Base-by-base conservation (phyloP, 1,140 invertebrate species). In the Megalonaias nervosa region DNA sequence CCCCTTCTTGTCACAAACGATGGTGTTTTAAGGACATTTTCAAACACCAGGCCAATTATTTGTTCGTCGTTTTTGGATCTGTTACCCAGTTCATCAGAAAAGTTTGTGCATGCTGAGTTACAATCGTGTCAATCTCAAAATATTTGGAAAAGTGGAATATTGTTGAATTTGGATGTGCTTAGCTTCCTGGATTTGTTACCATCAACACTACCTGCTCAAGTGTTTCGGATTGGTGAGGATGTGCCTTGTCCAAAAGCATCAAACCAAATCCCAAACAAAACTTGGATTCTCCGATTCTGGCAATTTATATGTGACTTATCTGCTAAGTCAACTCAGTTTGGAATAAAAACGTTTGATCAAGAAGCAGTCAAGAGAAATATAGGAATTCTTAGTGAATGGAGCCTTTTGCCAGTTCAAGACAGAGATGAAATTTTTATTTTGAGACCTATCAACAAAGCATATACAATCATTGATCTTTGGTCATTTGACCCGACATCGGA, bases 1-100 rank as follows among this genome's bases (percentile, higher is more conserved):
- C 73, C 73, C 15, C n/a, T 75, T 61, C 19, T 68, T n/a, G 13
- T 75, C 55, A 75, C 73, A 48, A 67, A 56, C 1, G 73, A 75
- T 75, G 73, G 73, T 61, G 17, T 60, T 60, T 19, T 75, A 19
- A 56, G 64, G 26, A 38, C 67, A 16, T 65, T 21, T 66, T 74
- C 71, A 9, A 64, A 58, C 16, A 31, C 19, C 0, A 38, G 31
- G 12, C 55, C 23, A 0, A 38, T 73, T 5, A 66, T 74, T 38
- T 11, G 65, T 15, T 74, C 71, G 1, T 12, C 56, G 26, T 67
- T 66, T 60, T 48, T 13, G 2, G 21, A 65, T 48, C 57, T 74
- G 2, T 56, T 74, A 26, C 48, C 55, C 16, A 16, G n/a, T 16
- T 21, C n/a, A 55, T 60, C 62, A 31, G 21, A 74, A 38, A 21